Base-by-base conservation (phyloP, 1,140 invertebrate genomes). In the Stenopsyche tienmushanensis region DNA sequence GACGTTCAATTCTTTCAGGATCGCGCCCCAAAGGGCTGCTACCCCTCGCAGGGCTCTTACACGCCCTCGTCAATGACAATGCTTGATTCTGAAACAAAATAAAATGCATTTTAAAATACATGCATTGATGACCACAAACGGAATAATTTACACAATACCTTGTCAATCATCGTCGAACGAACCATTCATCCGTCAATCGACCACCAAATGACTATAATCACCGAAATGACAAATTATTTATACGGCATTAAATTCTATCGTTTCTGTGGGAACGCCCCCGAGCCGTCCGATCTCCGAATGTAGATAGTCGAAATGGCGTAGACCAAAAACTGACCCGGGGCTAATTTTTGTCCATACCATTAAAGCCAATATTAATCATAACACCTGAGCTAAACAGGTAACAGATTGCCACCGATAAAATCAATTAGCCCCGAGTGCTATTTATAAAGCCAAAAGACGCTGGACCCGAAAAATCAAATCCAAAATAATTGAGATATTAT, bases 1-100 rank as follows among this genome's bases (percentile, higher is more conserved):
- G 68, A 17, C 68, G 60, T n/a, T 66, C 68, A 42, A 10, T 24
- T 3, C 68, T 60, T 13, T 66, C 68, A 24, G 18, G 15, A 26
- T 66, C 53, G 59, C 25, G 24, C 50, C 66, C 13, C 75, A 74
- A 54, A 78, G 77, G 62, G 78, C 75, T 70, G 76, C 74, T 53
- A 74, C 73, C 62, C 39, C 57, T 60, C 75, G 76, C 55, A 78
- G 81, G 76, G 83, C 75, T 83, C 76, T 80, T 85, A 74, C 82
- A 75, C 29, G 52, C 79, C 73, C 75, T 84, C 73, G 84, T 85
- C 73, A 85, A 73, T 52, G 78, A 83, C 72, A 86, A 73, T 52
- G 85, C 84, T 71, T 84, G 86, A 76, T 75, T 88, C 84, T 86
- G 79, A 10, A 84, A 84, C 2, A 55, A 53, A 21, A 17, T 50